Percentiles rank a stretch among this genome's conserved stretches.
These are phyloP conservation scores for Brachionus paranguensis DNA, from an alignment of 1,140 invertebrate genomes.

Conservation along the genomic window DNA sequence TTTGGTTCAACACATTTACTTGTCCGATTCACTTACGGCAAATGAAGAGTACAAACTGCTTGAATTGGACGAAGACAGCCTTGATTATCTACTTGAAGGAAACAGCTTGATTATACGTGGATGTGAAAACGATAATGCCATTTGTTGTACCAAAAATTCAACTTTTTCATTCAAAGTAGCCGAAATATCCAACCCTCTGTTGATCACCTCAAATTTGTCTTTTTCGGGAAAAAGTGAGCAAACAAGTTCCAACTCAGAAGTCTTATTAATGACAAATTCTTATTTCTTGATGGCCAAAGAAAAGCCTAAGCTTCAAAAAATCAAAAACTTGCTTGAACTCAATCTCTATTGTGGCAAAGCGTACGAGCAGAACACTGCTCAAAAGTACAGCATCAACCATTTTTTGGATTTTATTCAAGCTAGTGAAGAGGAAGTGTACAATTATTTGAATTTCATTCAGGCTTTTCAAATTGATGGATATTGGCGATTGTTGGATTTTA, in stretches of 20 bases:
- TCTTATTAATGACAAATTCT: constrained; percentile 13
- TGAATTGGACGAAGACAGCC: constrained; percentile 14
- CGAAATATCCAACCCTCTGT: constrained; percentile 35
- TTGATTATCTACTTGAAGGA: neutral
- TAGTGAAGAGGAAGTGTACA: constrained; percentile 34
- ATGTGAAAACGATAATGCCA: neutral
- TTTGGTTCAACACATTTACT: constrained; percentile 5
- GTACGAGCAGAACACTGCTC: neutral
- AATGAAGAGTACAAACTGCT: constrained; percentile 26
- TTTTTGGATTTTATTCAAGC: constrained; percentile 17
- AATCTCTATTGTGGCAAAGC: constrained; percentile 36
- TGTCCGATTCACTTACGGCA: neutral
- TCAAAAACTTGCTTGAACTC: constrained; percentile 27
- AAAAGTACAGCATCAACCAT: neutral
- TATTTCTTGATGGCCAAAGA: constrained; percentile 19
- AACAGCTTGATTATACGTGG: constrained; percentile 27
- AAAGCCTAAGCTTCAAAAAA: constrained; percentile 16
- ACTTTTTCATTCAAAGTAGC: constrained; percentile 37
- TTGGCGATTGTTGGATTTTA: constrained; percentile 20
- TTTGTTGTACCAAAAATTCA: constrained; percentile 29
- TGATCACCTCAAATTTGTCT: neutral
- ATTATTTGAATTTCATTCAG: constrained; percentile 23
- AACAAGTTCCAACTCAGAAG: neutral
- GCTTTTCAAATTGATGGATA: constrained; percentile 29
- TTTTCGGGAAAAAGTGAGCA: neutral